Evolutionary conservation across 2,888 invertebrate species (phyloP), one percentile per base, ranked within the genome.

Genomic region (Coelinius sp.): DNA sequence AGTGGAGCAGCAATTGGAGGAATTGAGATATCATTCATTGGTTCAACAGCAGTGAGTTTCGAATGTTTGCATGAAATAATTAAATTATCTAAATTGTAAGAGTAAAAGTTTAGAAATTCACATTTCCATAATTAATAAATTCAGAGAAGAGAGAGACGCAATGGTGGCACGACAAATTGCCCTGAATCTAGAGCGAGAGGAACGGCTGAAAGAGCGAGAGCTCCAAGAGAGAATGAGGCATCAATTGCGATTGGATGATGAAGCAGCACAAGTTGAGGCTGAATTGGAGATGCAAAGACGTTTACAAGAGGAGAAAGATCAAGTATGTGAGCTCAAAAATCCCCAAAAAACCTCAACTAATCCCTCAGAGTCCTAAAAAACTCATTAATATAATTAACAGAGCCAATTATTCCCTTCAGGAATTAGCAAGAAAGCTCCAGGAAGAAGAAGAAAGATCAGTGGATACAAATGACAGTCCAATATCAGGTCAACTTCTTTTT

Each of bases 371-470:
- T n/a, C n/a, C n/a, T n/a, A n/a, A n/a, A n/a, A n/a, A n/a, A n/a
- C n/a, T n/a, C n/a, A n/a, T n/a, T n/a, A 52, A 20, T 24, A 8
- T 24, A 24, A 52, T 12, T 41, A 12, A 41, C 2, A 41, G 14
- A 27, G n/a, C 4, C 12, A 59, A 67, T 59, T 41, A 52, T 14
- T 49, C n/a, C n/a, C n/a, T 76, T 38, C 79, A 93, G 93, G 91
- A 94, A 86, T 85, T 95, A 53, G 95, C 95, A 0, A 89, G 92
- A 75, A 90, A 93, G 74, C 87, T 95, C 31, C 95, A 95, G 88
- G 92, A 93, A 80, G 92, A 95, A 86, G 90, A 92, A 75, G 90
- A 91, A 82, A 88, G 89, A 35, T 90, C 90, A 64, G 88, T 91
- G 70, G 89, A 91, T 14, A 86, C 90, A 75, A 86, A 91, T 73